Conservation (phyloP, 2,113 vertebrate species). For the Cynopterus brachyotis region DNA sequence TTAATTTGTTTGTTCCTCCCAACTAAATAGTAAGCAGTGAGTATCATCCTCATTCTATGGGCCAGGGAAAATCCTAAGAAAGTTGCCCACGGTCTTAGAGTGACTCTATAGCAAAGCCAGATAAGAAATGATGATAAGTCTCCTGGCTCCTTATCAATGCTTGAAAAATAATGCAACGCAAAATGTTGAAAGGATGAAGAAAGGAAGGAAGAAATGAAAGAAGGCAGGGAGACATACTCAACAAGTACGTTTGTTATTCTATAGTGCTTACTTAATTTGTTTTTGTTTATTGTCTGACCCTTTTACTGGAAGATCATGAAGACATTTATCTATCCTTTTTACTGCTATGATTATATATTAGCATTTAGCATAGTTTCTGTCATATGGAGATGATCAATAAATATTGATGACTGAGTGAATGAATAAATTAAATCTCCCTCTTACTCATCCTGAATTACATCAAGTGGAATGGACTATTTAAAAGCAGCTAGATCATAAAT, state of each 20-base stretch:
- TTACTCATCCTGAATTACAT: background rate
- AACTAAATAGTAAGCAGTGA: background rate
- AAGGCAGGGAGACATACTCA: background rate
- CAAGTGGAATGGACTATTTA: background rate
- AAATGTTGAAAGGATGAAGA: background rate
- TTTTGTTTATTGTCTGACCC: background rate
- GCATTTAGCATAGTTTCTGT: background rate
- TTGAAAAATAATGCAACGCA: background rate
- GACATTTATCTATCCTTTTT: background rate
- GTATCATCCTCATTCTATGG: background rate
- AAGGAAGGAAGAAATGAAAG: background rate
- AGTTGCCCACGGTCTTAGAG: background rate
- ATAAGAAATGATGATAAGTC: background rate
- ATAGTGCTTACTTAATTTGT: background rate
- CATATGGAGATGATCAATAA: background rate
- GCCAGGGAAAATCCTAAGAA: background rate
- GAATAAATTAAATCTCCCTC: background rate
- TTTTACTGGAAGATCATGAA: background rate
- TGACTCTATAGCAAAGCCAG: background rate
- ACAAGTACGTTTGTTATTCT: background rate
- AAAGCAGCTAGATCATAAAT: background rate
- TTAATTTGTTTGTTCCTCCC: background rate
- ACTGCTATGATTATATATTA: background rate
- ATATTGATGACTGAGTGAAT: background rate
- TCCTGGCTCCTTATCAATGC: background rate